Base-by-base conservation (phyloP, 64 coral and sea anemone genomes). In the Catalaphyllia jardinei region DNA sequence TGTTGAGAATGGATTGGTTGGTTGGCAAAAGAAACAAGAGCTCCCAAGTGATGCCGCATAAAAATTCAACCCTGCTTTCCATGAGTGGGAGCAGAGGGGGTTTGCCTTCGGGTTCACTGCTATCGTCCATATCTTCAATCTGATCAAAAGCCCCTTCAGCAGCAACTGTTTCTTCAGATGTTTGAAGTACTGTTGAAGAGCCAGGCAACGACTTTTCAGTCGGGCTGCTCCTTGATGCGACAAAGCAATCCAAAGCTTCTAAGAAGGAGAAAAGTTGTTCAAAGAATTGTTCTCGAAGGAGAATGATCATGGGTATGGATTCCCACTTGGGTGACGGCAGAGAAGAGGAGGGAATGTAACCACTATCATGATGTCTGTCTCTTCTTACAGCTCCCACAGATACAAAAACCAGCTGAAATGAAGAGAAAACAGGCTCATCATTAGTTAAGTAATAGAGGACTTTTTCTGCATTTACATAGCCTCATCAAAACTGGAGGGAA, bases 371-470 rank as follows among this genome's bases (percentile, higher is more conserved):
- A 62, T 94, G 86, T 55, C 64, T 60, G 29, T 98, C 96, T 65
- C 93, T 89, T 52, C 93, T 89, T 27, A 82, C 73, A 20, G 96
- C 96, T 74, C 96, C 96, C 49, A 98, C 96, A 49, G 96, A 98
- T 54, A 98, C 96, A 95, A 98, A 98, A 5, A 98, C 96, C 69
- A 95, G 93, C 96, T 98, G 73, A 12, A 89, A 88, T 12, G 51
- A 76, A 54, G 2, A 62, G 51, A 61, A 62, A 88, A 28, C 30
- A 14, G 35, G 1, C 24, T 46, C 42, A 46, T 5, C 4, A 46
- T 46, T 46, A 46, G 4, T 6, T 35, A 35, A 35, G 33, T 3
- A 35, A 35, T 35, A 35, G 33, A 35, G 33, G 33, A 35, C 33
- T 35, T 35, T 35, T 35, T 35, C 33, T 35, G 33, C 3, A 3